Evolutionary conservation across 1,140 invertebrate genomes (phyloP), one percentile per base, ranked within the genome.

Genomic region (Melipona quadrifasciata): DNA sequence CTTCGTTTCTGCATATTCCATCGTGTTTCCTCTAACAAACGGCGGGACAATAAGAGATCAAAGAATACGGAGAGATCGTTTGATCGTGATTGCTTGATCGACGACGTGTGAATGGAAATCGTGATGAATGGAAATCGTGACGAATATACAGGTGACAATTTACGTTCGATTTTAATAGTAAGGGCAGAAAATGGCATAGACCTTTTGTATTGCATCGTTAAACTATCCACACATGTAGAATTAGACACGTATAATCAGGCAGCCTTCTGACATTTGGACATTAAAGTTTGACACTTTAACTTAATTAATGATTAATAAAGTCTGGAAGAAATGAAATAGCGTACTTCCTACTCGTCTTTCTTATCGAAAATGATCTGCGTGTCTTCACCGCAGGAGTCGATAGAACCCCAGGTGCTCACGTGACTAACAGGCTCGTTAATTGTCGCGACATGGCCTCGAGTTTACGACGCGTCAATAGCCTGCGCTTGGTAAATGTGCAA

Each of bases 1-100:
- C 55, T 87, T 73, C 53, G 70, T 83, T 65, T 73, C 64, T 57
- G 71, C n/a, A n/a, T 24, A 70, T 77, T 67, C 53, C 61, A 34
- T 72, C 55, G 55, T 65, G 31, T 73, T 67, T 10, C 24, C 57
- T 51, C 27, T 87, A 68, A 65, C 16, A 61, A 67, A 82, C 55
- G 11, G 24, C 27, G 51, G 53, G 27, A 12, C 34, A 34, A 31
- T 16, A 58, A 70, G 10, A 67, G 19, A 11, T 27, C 16, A 21
- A 67, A 34, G 57, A 47, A 39, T 64, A 16, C 11, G 10, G 39
- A 19, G 39, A 47, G 24, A 47, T n/a, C 34, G 1, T 47, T 47
- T n/a, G 12, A 71, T 71, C 21, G 39, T 47, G 34, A 39, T 39
- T 39, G 4, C 34, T 47, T 47, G 39, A 47, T 47, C 39, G 39